Base-by-base conservation (phyloP, 2,888 invertebrate species). In the Melanargia galathea region DNA sequence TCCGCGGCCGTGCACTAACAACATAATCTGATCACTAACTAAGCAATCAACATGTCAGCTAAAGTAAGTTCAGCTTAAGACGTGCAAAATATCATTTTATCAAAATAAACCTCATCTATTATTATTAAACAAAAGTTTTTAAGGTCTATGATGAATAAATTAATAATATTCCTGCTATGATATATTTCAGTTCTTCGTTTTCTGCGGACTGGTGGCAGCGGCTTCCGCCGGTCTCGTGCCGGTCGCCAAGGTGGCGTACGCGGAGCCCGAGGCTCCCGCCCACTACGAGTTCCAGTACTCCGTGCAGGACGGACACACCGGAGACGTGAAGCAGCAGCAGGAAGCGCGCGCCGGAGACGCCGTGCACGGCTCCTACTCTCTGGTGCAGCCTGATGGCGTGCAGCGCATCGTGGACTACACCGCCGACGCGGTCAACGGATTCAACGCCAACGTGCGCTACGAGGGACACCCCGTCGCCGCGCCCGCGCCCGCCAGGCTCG, bases 371-470 rank as follows among this genome's bases (percentile, higher is more conserved):
- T 87, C 83, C 30, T 91, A 92, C 82, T 89, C 91, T 4, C 82
- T 92, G n/a, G 78, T 92, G 43, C 91, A 92, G 65, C 90, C 90
- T 65, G 91, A 92, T 55, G 91, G 92, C 0, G 82, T 85, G 45
- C 82, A 78, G 72, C 86, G 91, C 68, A 83, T 90, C 66, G 91
- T 91, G 6, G 88, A 90, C 64, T 91, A 91, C 82, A 83, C 86
- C 73, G 76, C 90, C 20, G 90, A 90, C 75, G 80, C 82, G 57
- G 82, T 75, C 64, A 73, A 86, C 74, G 92, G 92, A 48, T 92
- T 91, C 82, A 90, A 87, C 78, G 91, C 92, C 35, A 72, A 79
- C 64, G 91, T 91, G 18, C 84, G 86, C 40, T 89, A 90, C 72
- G 90, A 92, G 70, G 89, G 90, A 11, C 80, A 83, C 26, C 83